phyloP scores from a whole-genome alignment of 2,113 vertebrate species.

The Lamprologus tigripictilis region DNA sequence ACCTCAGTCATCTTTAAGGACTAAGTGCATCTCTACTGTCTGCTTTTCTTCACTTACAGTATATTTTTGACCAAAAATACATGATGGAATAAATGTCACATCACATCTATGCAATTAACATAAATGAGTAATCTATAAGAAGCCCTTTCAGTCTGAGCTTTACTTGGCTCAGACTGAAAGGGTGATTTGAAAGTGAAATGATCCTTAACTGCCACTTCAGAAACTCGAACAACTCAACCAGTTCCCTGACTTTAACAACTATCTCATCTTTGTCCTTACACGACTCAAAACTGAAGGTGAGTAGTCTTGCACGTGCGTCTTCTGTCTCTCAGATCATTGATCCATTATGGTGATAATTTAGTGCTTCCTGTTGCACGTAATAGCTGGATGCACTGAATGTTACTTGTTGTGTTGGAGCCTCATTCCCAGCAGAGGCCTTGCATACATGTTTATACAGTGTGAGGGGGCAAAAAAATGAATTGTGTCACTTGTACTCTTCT shows the following conservation, averaged over 20 bases:
- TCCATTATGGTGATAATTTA: neutral
- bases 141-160: neutral
- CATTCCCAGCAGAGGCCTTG: neutral
- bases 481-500: neutral
- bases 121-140: neutral
- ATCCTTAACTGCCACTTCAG: constrained; percentile 72
- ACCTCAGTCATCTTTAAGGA: neutral
- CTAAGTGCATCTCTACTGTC: neutral
- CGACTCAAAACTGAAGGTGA: constrained; percentile 90
- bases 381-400: neutral
- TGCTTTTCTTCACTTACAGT: neutral
- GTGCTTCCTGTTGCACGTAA: neutral
- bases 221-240: constrained; percentile 96
- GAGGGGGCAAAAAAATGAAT: neutral
- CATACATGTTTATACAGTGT: neutral
- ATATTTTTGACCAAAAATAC: neutral
- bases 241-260: constrained; percentile 94
- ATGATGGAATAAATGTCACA: neutral
- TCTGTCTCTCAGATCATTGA: neutral
- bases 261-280: constrained; percentile 91
- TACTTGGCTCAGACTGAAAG: neutral
- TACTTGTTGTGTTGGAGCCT: neutral
- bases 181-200: neutral
- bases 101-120: neutral
- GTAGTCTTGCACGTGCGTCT: neutral